These are phyloP conservation scores for Drosophila azteca DNA, from an alignment of 1,140 invertebrate species.

Conservation along the genomic window DNA sequence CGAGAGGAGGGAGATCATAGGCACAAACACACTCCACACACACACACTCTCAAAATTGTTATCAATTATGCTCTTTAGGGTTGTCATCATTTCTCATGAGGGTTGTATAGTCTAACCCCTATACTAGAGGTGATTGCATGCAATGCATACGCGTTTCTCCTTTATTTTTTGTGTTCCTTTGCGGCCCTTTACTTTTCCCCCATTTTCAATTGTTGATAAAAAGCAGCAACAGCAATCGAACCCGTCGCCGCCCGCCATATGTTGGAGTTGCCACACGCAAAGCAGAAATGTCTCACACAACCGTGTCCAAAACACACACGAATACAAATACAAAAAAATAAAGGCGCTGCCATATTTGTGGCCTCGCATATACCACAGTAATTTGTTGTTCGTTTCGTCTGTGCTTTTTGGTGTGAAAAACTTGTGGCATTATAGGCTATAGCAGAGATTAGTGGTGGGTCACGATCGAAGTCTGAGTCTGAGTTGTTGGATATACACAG, in stretches of 20 bases:
- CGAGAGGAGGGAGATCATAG: background rate
- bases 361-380: slow-evolving; percentile 48
- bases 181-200: slow-evolving; percentile 40
- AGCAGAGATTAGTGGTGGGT: slow-evolving; percentile 27
- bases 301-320: slow-evolving; percentile 5
- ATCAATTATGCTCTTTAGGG: slow-evolving; percentile 70
- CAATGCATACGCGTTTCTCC: slow-evolving; percentile 2
- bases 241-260: slow-evolving; percentile 58
- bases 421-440: slow-evolving; percentile 58
- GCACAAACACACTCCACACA: slow-evolving; percentile 1
- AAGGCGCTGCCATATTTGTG: slow-evolving; percentile 67
- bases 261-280: slow-evolving; percentile 78
- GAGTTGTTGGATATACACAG: too few species aligned
- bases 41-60: slow-evolving; percentile 36
- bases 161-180: slow-evolving; percentile 1
- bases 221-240: slow-evolving; percentile 31
- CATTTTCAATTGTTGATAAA: slow-evolving; percentile 56
- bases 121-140: slow-evolving; percentile 16
- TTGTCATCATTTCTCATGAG: slow-evolving; percentile 36
- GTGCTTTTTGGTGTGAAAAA: slow-evolving; percentile 72
- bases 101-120: slow-evolving; percentile 14
- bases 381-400: slow-evolving; percentile 44
- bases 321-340: slow-evolving; percentile 17
- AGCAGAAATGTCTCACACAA: slow-evolving; percentile 42
- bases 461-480: too few species aligned